Evolutionary conservation across 2,888 invertebrate species (phyloP).

Genomic region (Protula sp.): DNA sequence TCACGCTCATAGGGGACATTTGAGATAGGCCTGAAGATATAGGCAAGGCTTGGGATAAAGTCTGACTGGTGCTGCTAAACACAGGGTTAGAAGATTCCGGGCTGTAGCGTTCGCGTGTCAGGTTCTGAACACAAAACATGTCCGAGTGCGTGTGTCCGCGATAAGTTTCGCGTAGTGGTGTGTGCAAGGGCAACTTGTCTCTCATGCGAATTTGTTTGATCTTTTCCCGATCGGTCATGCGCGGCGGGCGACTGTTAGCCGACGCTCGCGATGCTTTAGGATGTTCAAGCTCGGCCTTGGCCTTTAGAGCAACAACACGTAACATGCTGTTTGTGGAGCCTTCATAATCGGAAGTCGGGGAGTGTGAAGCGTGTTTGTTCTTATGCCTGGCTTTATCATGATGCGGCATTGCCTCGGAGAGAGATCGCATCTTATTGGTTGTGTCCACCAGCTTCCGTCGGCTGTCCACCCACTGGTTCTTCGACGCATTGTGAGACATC

Average conservation of each 20-base stretch:
- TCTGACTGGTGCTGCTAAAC: background rate
- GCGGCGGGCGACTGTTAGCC: background rate
- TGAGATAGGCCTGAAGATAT: too few species aligned
- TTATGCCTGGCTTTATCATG: background rate
- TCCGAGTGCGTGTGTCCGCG: background rate
- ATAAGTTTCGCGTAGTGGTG: background rate
- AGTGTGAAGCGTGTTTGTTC: background rate
- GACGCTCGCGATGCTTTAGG: background rate
- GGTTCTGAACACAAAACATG: background rate
- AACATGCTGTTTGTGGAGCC: background rate
- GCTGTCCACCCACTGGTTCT: too few species aligned
- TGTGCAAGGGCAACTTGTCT: background rate
- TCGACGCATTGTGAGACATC: too few species aligned
- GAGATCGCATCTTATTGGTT: background rate
- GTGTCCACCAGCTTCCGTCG: background rate
- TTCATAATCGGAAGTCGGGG: too few species aligned
- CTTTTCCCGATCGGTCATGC: background rate
- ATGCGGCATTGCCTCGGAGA: background rate
- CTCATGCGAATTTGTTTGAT: background rate
- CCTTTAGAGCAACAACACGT: too few species aligned
- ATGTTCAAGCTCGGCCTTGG: background rate
- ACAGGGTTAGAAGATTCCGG: background rate
- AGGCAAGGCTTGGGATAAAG: background rate
- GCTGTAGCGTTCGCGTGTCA: background rate
- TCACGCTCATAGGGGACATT: too few species aligned